Conservation (phyloP, 2,888 invertebrate species). For the Tenodera sinensis region DNA sequence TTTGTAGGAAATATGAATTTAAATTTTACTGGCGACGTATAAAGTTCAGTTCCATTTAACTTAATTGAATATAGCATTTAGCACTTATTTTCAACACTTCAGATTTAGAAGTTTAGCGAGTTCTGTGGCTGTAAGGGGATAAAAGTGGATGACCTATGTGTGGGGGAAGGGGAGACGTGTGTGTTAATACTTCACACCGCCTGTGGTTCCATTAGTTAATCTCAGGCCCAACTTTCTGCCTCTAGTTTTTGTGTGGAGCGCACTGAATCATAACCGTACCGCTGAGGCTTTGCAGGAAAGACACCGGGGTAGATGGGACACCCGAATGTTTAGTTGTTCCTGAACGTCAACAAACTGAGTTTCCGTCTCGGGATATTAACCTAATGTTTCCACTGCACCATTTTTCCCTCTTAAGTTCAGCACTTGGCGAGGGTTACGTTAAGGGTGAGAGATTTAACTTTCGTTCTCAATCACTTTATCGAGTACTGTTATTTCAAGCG, state of each 20-base stretch:
- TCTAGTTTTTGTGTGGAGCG: background rate
- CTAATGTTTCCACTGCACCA: background rate
- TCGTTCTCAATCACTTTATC: constrained; percentile 1
- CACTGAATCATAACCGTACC: background rate
- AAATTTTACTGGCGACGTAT: background rate
- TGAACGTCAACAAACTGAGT: background rate
- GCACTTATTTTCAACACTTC: background rate
- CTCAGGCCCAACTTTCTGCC: background rate
- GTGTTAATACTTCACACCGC: background rate
- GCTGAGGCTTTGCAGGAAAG: background rate
- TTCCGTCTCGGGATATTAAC: constrained; percentile 5
- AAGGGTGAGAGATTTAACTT: background rate
- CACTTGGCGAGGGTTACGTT: background rate
- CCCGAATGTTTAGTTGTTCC: background rate
- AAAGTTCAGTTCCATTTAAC: background rate
- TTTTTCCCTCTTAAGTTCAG: background rate
- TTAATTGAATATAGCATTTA: background rate
- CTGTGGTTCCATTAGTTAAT: background rate
- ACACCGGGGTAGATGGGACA: background rate
- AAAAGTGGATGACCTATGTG: background rate
- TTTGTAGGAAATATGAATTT: background rate
- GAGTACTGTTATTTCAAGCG: constrained; percentile 5
- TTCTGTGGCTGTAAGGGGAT: background rate
- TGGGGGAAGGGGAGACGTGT: background rate
- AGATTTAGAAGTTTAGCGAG: background rate